phyloP scores from a whole-genome alignment of 2,888 invertebrate species.

The Polymixis flavicincta region DNA sequence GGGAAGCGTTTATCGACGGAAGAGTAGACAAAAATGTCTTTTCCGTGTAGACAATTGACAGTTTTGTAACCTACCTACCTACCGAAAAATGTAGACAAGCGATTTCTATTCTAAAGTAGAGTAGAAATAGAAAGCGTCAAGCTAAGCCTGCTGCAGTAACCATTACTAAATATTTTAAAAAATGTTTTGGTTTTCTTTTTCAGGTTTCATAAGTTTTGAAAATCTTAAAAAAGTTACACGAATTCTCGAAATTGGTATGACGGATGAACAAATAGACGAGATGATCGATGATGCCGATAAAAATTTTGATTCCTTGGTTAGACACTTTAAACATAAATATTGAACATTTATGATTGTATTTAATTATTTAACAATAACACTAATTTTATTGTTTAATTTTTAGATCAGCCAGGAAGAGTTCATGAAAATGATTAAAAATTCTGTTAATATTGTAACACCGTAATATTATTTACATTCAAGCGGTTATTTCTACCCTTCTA shows the following conservation, averaged over 20 bases:
- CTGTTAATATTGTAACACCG: conserved; percentile 83
- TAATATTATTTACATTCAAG: conserved; percentile 56
- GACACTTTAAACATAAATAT: conserved; percentile 31
- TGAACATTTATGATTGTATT: background rate
- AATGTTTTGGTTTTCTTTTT: background rate
- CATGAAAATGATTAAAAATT: conserved; percentile 86
- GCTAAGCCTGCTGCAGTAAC: too few relatives aligned
- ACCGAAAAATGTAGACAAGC: too few relatives aligned
- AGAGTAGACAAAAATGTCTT: too few relatives aligned
- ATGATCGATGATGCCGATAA: conserved; percentile 88
- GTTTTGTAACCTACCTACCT: too few relatives aligned
- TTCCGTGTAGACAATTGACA: too few relatives aligned
- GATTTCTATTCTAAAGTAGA: too few relatives aligned
- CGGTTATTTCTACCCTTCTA: conserved; percentile 4
- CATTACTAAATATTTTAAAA: background rate
- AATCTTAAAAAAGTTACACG: conserved; percentile 82
- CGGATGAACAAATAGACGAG: conserved; percentile 88
- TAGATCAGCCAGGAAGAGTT: conserved; percentile 85
- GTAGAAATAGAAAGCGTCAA: too few relatives aligned
- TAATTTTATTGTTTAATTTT: conserved; percentile 45
- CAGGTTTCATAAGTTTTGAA: conserved; percentile 84
- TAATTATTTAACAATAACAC: background rate
- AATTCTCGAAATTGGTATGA: conserved; percentile 78
- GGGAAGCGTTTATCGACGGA: too few relatives aligned
- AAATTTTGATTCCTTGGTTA: conserved; percentile 84